Conservation (phyloP, 2,888 invertebrate species). For the Melikaiella ostensackeni region DNA sequence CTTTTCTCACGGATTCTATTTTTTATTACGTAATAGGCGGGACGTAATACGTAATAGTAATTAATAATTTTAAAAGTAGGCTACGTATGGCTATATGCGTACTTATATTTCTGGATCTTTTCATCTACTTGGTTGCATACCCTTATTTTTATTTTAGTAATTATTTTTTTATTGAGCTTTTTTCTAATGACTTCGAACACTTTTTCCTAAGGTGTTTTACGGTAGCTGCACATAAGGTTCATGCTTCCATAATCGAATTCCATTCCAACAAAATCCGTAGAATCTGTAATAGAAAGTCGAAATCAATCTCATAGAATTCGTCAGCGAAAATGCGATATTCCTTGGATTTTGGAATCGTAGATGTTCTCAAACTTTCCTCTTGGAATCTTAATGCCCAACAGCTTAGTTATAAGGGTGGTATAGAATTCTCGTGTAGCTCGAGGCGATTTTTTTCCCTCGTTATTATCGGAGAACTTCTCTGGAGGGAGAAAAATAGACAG, state of each 20-base stretch:
- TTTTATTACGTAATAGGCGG: not conserved
- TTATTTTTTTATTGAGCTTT: not conserved
- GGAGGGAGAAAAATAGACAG: not conserved
- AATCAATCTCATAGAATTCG: not conserved
- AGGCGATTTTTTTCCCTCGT: slow-evolving; percentile 10
- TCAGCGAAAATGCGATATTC: not conserved
- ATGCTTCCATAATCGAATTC: not conserved
- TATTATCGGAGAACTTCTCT: slow-evolving; percentile 4
- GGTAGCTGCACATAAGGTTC: not conserved
- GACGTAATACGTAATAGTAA: too few relatives aligned
- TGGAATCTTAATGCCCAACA: slow-evolving; percentile 17
- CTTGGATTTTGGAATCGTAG: not conserved
- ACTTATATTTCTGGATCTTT: not conserved
- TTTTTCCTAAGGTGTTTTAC: not conserved
- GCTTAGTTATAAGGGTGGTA: slow-evolving; percentile 9
- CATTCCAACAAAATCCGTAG: not conserved
- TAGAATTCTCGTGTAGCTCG: not conserved
- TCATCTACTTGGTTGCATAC: not conserved
- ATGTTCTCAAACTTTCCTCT: slow-evolving; percentile 4
- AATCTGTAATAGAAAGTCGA: slow-evolving; percentile 4
- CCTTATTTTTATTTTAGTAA: not conserved
- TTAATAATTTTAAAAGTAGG: not conserved
- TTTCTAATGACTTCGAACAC: not conserved
- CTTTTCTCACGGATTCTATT: not conserved
- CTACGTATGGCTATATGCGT: too few relatives aligned